phyloP scores from a whole-genome alignment of 2,113 vertebrate species.

The Madoqua kirkii region DNA sequence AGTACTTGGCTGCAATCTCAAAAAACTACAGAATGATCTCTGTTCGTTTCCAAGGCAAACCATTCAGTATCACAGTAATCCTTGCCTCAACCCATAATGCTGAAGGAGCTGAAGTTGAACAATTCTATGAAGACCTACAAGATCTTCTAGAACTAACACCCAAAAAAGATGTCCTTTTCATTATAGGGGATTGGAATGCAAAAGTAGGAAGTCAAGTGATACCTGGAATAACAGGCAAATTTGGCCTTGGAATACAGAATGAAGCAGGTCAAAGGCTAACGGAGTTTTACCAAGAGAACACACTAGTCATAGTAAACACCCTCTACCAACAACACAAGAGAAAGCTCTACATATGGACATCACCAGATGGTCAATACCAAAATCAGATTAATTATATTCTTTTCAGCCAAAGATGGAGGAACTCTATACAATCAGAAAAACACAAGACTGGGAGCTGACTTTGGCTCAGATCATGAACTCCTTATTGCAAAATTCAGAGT shows the following conservation, averaged over 20 bases:
- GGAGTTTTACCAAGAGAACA: background rate
- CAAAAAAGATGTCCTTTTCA: background rate
- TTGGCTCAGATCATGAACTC: too few species aligned
- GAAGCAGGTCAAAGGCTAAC: background rate
- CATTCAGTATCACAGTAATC: background rate
- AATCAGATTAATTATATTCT: background rate
- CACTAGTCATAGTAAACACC: background rate
- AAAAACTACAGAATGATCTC: background rate
- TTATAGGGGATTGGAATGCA: background rate
- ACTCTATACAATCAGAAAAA: background rate
- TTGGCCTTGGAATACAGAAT: background rate
- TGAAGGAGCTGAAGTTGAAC: background rate
- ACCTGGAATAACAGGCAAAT: background rate
- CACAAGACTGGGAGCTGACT: too few species aligned
- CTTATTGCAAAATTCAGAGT: too few species aligned
- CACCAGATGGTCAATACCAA: background rate
- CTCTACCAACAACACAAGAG: background rate
- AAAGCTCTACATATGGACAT: background rate
- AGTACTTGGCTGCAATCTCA: background rate
- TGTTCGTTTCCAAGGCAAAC: background rate
- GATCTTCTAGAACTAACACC: background rate
- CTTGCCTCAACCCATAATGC: background rate
- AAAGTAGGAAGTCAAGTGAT: background rate
- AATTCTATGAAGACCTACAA: background rate
- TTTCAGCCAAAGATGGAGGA: background rate